Conservation (phyloP, 2,888 invertebrate species). For the Thalpophila matura region DNA sequence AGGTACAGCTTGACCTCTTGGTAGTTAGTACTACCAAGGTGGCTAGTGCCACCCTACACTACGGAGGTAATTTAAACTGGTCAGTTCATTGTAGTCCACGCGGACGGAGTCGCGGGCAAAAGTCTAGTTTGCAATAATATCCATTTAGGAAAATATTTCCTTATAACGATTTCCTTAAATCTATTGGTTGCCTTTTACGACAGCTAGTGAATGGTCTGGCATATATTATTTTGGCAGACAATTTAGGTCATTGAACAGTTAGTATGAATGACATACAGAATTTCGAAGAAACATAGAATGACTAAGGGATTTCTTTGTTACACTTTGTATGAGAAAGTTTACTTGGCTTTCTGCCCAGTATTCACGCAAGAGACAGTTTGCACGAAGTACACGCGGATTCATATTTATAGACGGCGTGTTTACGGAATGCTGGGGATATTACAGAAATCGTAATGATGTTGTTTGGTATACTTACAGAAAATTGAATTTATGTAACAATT, state of each 20-base stretch:
- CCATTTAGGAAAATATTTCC: no score
- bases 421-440: conserved; percentile 38
- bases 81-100: no score
- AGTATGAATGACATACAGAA: conserved; percentile 2
- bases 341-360: conserved; percentile 69
- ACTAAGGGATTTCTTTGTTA: conserved; percentile 31
- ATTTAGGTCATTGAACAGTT: conserved; percentile 5
- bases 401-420: conserved; percentile 61
- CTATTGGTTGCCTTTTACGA: neutral
- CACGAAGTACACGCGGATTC: conserved; percentile 48
- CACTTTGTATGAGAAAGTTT: conserved; percentile 50
- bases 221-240: conserved; percentile 7
- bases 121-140: neutral
- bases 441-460: conserved; percentile 9
- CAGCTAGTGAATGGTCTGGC: neutral
- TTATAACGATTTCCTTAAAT: no score
- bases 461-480: neutral
- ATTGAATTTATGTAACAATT: neutral
- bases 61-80: no score
- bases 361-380: conserved; percentile 55
- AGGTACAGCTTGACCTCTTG: no score
- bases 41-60: no score
- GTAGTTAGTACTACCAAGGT: no score
- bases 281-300: conserved; percentile 18
- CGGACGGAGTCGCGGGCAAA: no score